These are phyloP conservation scores for Clamator glandarius DNA, from an alignment of 2,797 vertebrate genomes.

Conservation along the genomic window DNA sequence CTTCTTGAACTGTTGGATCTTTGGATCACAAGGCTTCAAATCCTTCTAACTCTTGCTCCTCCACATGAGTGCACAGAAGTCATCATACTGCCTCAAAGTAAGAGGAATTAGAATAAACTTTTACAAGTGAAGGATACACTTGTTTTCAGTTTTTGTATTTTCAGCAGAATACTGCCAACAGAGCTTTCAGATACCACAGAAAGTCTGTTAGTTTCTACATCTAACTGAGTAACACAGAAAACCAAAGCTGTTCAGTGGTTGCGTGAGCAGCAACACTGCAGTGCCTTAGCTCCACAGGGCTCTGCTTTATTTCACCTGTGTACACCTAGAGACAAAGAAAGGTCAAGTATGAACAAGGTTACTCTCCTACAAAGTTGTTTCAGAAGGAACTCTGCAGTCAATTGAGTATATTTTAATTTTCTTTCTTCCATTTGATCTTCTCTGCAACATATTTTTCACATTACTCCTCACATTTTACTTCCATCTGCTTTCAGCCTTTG, in stretches of 20 bases:
- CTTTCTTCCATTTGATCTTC: slow-evolving; percentile 76
- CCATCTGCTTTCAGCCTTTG: slow-evolving; percentile 80
- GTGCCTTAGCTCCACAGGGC: not conserved
- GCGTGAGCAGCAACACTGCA: not conserved
- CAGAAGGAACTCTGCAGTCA: slow-evolving; percentile 36
- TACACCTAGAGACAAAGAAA: not conserved
- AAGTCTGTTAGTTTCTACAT: not conserved
- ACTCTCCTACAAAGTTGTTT: slow-evolving; percentile 49
- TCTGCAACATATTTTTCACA: slow-evolving; percentile 74
- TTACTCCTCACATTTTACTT: slow-evolving; percentile 74
- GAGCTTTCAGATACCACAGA: not conserved
- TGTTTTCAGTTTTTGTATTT: not conserved
- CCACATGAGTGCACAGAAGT: not conserved
- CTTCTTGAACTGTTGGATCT: not conserved
- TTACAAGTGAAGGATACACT: not conserved
- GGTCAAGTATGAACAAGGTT: not conserved
- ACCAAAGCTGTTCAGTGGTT: not conserved
- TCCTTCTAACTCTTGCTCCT: not conserved
- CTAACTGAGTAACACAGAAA: not conserved
- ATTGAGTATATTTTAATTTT: slow-evolving; percentile 63
- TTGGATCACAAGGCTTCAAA: not conserved
- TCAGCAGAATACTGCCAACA: not conserved
- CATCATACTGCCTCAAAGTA: not conserved
- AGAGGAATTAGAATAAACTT: not conserved
- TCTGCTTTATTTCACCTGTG: not conserved